Conservation (phyloP, 53 echinoderm and acorn worm genomes). For the Apostichopus leukothele region DNA sequence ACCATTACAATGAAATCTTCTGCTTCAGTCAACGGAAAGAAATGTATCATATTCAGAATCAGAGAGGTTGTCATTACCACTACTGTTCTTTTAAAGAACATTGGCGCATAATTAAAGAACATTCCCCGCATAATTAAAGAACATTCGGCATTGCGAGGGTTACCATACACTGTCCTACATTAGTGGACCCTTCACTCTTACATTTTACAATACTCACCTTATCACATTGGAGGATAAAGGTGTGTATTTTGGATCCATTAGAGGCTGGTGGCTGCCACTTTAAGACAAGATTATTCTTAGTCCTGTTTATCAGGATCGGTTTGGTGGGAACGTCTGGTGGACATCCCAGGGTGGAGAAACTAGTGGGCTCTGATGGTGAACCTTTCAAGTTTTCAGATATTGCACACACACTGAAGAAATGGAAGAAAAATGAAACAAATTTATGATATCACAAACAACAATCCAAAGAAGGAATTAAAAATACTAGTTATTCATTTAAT, state of each 20-base stretch:
- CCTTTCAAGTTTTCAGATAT: slow-evolving; percentile 92
- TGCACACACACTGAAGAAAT: slow-evolving; percentile 88
- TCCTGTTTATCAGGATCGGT: slow-evolving; percentile 66
- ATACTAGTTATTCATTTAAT: too few species aligned
- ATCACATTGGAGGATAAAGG: slow-evolving; percentile 88
- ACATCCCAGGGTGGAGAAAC: slow-evolving; percentile 80
- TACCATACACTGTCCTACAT: too few species aligned
- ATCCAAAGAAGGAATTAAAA: too few species aligned
- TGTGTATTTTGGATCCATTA: slow-evolving; percentile 90
- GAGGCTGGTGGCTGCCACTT: slow-evolving; percentile 85
- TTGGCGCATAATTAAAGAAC: too few species aligned
- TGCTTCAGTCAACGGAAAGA: too few species aligned
- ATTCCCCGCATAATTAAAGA: too few species aligned
- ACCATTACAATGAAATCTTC: too few species aligned
- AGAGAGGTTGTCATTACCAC: too few species aligned
- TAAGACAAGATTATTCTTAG: slow-evolving; percentile 80
- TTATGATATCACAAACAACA: neutral
- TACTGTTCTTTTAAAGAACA: too few species aligned
- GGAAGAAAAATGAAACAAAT: neutral
- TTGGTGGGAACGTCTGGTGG: slow-evolving; percentile 79
- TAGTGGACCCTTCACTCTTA: too few species aligned
- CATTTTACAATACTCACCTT: slow-evolving; percentile 62
- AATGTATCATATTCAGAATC: too few species aligned
- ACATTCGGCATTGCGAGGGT: too few species aligned
- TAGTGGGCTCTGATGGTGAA: slow-evolving; percentile 69